A percentile compares a stretch with the other conserved stretches of the same genome.
These are phyloP conservation scores for Drosophila acutilabella DNA, from an alignment of 2,888 invertebrate species.

Conservation along the genomic window DNA sequence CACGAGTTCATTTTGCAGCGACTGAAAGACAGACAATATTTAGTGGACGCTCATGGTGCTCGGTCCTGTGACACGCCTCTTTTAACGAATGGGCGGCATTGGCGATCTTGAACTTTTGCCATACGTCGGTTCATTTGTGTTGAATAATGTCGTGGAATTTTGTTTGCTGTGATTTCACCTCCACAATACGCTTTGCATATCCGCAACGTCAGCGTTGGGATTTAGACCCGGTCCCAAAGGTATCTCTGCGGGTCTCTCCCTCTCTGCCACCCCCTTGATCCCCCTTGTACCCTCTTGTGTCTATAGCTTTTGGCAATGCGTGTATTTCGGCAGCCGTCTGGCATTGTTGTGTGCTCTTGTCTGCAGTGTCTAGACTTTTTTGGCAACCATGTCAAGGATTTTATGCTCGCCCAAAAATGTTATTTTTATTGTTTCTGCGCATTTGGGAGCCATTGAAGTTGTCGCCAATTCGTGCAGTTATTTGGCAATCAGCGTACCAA, in stretches of 20 bases:
- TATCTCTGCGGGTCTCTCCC: slow-evolving; percentile 25
- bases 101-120: slow-evolving; percentile 52
- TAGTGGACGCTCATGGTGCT: slow-evolving; percentile 18
- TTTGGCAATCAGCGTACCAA: slow-evolving; percentile 36
- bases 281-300: neutral
- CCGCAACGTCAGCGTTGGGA: neutral
- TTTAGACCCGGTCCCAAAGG: slow-evolving; percentile 33
- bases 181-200: slow-evolving; percentile 56
- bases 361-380: slow-evolving; percentile 34
- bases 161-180: slow-evolving; percentile 39
- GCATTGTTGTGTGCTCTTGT: slow-evolving; percentile 43
- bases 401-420: slow-evolving; percentile 39
- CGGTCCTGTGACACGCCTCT: slow-evolving; percentile 27
- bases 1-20: slow-evolving; percentile 63
- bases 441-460: slow-evolving; percentile 45
- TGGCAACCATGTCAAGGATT: slow-evolving; percentile 73
- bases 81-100: neutral
- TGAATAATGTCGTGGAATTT: slow-evolving; percentile 63
- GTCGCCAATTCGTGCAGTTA: slow-evolving; percentile 46
- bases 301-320: slow-evolving; percentile 7
- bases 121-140: slow-evolving; percentile 50
- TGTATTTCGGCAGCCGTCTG: slow-evolving; percentile 56
- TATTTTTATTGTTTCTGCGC: slow-evolving; percentile 67
- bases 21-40: slow-evolving; percentile 36
- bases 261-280: neutral